Conservation (phyloP, 2,888 invertebrate genomes). For the Notodonta ziczac region DNA sequence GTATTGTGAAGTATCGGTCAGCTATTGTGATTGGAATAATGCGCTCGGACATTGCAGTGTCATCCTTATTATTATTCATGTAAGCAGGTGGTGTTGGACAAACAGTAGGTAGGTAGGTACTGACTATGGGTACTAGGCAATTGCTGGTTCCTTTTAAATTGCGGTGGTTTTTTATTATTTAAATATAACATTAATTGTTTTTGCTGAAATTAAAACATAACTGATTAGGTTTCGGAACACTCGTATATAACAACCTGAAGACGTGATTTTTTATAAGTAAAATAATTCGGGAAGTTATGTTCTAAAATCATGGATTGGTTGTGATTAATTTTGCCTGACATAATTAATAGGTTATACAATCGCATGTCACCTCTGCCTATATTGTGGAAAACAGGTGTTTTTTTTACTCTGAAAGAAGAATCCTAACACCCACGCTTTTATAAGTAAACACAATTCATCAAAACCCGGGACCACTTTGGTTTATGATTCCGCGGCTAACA, state of each 20-base stretch:
- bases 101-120: constrained; percentile 66
- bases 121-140: constrained; percentile 64
- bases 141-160: constrained; percentile 17
- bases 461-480: constrained; percentile 19
- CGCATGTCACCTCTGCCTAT: too few relatives aligned
- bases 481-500: constrained; percentile 33
- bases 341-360: too few relatives aligned
- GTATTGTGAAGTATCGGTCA: constrained; percentile 58
- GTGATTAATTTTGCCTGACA: too few relatives aligned
- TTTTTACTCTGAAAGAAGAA: neutral
- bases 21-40: constrained; percentile 69
- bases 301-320: too few relatives aligned
- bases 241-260: too few relatives aligned
- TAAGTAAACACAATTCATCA: constrained; percentile 40
- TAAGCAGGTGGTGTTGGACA: constrained; percentile 70
- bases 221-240: too few relatives aligned
- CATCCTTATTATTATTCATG: constrained; percentile 76
- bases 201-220: too few relatives aligned
- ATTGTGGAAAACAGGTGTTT: neutral
- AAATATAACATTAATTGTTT: too few relatives aligned
- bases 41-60: constrained; percentile 49
- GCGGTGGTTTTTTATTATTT: too few relatives aligned
- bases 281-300: too few relatives aligned
- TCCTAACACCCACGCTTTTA: neutral
- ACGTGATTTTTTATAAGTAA: too few relatives aligned